A percentile compares a stretch with the other conserved stretches of the same genome.
phyloP scores from a whole-genome alignment of 2,797 vertebrate genomes.

The Acrocephalus scirpaceus region DNA sequence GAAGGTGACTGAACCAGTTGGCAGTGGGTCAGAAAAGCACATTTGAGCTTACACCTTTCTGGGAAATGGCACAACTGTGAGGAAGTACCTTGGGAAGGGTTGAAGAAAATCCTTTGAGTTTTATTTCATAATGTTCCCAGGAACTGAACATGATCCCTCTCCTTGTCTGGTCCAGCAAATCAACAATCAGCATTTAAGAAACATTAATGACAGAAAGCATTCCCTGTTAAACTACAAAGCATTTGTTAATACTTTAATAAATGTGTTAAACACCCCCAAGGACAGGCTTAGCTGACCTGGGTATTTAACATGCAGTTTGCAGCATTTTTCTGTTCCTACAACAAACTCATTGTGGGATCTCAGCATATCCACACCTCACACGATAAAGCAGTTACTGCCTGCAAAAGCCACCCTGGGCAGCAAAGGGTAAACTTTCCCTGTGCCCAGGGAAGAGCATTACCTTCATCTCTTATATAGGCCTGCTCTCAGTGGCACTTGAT shows the following conservation, averaged over 20 bases:
- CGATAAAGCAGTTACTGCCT: not conserved
- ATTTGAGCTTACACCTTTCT: not conserved
- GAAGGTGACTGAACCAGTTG: not conserved
- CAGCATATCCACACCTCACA: not conserved
- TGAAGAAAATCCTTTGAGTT: not conserved
- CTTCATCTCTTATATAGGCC: constrained; percentile 47
- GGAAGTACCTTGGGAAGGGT: not conserved
- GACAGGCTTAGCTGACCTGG: not conserved
- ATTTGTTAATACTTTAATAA: not conserved
- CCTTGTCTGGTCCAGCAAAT: not conserved
- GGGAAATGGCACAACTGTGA: not conserved
- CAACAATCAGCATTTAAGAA: not conserved
- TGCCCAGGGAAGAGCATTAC: not conserved
- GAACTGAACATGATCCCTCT: not conserved
- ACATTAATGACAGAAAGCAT: not conserved
- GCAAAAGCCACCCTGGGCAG: not conserved
- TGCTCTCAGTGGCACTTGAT: constrained; percentile 48
- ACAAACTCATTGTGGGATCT: not conserved
- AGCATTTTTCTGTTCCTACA: not conserved
- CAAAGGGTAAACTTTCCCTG: not conserved
- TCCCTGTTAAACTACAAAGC: not conserved
- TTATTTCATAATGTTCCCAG: not conserved
- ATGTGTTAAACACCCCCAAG: not conserved
- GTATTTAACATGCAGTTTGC: not conserved
- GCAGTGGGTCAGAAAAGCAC: not conserved